phyloP scores from a whole-genome alignment of 2,797 vertebrate genomes.

The Pipistrellus pygmaeus region DNA sequence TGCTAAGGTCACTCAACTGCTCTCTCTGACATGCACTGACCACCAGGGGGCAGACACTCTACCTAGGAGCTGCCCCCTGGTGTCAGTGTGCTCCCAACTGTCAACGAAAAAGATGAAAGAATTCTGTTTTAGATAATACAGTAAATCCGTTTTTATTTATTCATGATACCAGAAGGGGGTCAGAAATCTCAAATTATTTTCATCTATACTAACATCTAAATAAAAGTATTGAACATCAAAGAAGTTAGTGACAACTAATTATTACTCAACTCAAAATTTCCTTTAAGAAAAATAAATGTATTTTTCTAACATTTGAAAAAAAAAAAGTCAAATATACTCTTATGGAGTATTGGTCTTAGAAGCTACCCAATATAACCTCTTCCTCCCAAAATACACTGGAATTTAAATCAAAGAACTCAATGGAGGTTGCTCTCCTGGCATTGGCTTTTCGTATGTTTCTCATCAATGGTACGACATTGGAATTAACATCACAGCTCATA shows the following conservation, averaged over 20 bases:
- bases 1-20: too few relatives aligned
- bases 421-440: background rate
- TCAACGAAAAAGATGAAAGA: background rate
- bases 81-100: background rate
- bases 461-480: background rate
- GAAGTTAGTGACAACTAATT: background rate
- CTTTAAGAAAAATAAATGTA: background rate
- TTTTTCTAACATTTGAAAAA: conserved; percentile 20
- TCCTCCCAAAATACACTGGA: background rate
- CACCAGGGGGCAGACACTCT: too few relatives aligned
- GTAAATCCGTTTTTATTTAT: background rate
- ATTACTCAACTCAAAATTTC: background rate
- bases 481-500: background rate
- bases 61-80: too few relatives aligned
- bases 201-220: conserved; percentile 9
- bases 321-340: background rate
- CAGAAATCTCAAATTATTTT: background rate
- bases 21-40: too few relatives aligned
- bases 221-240: background rate
- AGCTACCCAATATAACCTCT: background rate
- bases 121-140: background rate
- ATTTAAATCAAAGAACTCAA: background rate
- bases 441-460: background rate
- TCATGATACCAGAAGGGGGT: background rate
- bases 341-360: background rate